Base-by-base conservation (phyloP, 1,140 invertebrate genomes). In the Drosophila triauraria region DNA sequence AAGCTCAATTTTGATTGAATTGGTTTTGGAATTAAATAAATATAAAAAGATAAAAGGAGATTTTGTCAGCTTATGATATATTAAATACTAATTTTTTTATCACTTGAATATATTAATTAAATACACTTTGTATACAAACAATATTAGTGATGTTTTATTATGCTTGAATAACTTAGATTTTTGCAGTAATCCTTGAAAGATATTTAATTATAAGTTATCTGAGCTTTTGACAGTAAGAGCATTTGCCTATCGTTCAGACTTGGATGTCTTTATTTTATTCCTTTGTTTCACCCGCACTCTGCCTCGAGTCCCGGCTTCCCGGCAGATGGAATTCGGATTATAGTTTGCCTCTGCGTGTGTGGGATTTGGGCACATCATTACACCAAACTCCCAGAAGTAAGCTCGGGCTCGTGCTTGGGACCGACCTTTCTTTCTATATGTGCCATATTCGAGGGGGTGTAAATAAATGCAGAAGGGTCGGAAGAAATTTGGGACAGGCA, bases 291-390 rank as follows among this genome's bases (percentile, higher is more conserved):
- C 6, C 40, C 32, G 2, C 23, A 12, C 47, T 40, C 5, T 15
- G n/a, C 25, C 10, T 54, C 25, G n/a, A 27, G 15, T 40, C 32
- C 53, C 56, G 40, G 23, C 43, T 53, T 48, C 42, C 51, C 10
- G 25, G 32, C 61, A 67, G 53, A 78, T 67, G 64, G 68, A 72
- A 78, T 76, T 75, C 23, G 75, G 68, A 68, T 62, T 65, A 64
- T 82, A 75, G 80, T 75, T 78, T 56, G 38, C 70, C 42, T 64
- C 30, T 70, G 47, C 60, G 76, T 80, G 48, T 80, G 43, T 54
- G 71, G 76, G 76, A 87, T 78, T 90, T 90, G 76, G 79, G 85
- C 84, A 88, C 85, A 88, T 88, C 84, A 84, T 88, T 88, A 88
- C 85, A 78, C 69, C 78, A 85, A 88, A 88, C 72, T 88, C 81